These are phyloP conservation scores for Leptinotarsa defecta DNA, from an alignment of 1,140 invertebrate species.

Conservation along the genomic window DNA sequence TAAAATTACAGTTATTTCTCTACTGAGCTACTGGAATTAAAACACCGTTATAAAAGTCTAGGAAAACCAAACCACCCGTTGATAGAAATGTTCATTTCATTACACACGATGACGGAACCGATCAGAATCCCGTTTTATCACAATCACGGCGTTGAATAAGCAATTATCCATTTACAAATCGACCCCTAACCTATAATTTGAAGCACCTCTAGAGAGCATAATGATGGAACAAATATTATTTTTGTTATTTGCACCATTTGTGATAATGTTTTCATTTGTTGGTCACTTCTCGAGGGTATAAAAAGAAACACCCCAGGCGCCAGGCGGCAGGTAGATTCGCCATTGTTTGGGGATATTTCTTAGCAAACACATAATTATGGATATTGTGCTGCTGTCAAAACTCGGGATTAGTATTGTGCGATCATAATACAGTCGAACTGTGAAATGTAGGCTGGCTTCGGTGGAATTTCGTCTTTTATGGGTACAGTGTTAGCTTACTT, in stretches of 20 bases:
- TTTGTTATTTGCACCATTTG: conserved; percentile 26
- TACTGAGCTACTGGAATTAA: no score
- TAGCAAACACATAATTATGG: conserved; percentile 43
- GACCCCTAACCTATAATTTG: conserved; percentile 16
- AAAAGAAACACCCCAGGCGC: conserved; percentile 24
- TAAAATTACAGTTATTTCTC: no score
- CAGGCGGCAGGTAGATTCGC: conserved; percentile 33
- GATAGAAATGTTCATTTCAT: conserved; percentile 1
- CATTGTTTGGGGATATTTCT: conserved; percentile 41
- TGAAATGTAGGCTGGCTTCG: conserved; percentile 39
- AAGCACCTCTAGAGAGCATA: conserved; percentile 4
- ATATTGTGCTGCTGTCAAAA: conserved; percentile 46
- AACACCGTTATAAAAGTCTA: no score
- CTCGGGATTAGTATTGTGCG: conserved; percentile 45
- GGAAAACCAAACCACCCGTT: neutral
- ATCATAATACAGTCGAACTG: conserved; percentile 28
- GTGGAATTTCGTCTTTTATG: conserved; percentile 26
- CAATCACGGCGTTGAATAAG: neutral
- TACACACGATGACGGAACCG: conserved; percentile 5
- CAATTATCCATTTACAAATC: conserved; percentile 17
- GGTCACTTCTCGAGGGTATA: neutral
- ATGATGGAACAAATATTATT: conserved; percentile 18
- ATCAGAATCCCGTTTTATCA: neutral
- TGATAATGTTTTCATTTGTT: conserved; percentile 25
- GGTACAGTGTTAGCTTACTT: conserved; percentile 29